These are phyloP conservation scores for Ormyrus pomaceus DNA, from an alignment of 2,888 invertebrate species.

Conservation along the genomic window DNA sequence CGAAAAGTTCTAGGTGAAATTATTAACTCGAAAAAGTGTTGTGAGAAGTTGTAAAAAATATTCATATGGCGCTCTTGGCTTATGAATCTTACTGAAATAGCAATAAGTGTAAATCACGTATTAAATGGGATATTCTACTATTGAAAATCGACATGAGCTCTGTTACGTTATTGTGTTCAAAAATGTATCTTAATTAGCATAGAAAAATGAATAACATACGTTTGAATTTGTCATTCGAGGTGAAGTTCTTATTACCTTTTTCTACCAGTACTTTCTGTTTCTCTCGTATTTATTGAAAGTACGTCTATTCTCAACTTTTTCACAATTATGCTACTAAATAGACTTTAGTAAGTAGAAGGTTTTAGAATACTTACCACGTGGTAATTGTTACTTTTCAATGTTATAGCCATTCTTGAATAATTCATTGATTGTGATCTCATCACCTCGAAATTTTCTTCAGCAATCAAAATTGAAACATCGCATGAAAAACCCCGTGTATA, in stretches of 20 bases:
- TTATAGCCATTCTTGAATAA: neutral
- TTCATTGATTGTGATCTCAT: constrained; percentile 32
- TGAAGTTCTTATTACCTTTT: constrained; percentile 27
- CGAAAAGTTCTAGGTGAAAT: constrained; percentile 19
- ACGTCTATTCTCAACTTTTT: neutral
- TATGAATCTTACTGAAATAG: constrained; percentile 38
- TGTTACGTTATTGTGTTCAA: constrained; percentile 56
- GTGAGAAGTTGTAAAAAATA: constrained; percentile 33
- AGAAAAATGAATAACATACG: constrained; percentile 31
- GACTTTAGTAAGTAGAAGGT: no score
- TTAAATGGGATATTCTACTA: constrained; percentile 45
- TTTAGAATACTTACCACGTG: no score
- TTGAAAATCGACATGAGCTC: constrained; percentile 41
- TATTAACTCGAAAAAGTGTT: neutral
- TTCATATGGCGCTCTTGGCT: constrained; percentile 11
- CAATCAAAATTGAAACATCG: constrained; percentile 27
- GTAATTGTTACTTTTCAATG: no score
- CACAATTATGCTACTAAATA: neutral
- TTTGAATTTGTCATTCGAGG: constrained; percentile 44
- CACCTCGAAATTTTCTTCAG: constrained; percentile 38
- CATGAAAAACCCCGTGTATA: constrained; percentile 46
- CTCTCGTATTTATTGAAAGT: neutral
- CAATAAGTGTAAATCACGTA: constrained; percentile 52
- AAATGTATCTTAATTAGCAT: constrained; percentile 46
- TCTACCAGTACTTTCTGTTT: neutral